Evolutionary conservation across 2,797 vertebrate species (phyloP).

Genomic region (Propithecus perrieri): DNA sequence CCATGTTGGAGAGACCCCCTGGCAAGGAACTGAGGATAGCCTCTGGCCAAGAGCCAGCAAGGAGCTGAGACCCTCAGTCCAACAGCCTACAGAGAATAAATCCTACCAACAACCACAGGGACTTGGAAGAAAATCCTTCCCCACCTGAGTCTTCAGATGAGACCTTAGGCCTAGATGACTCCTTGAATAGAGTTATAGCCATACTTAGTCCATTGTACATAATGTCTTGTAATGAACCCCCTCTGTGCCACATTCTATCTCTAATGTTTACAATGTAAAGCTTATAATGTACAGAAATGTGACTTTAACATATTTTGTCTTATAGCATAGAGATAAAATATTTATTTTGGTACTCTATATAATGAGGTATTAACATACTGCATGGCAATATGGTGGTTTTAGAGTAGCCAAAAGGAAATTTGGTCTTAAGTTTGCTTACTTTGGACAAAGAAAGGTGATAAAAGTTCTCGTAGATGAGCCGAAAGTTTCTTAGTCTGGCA

Average conservation of each 20-base stretch:
- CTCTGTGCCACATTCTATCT: not conserved
- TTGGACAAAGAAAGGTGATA: slow-evolving; percentile 10
- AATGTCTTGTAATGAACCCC: not conserved
- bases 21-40: not conserved
- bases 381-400: not conserved
- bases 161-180: not conserved
- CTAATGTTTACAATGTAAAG: not conserved
- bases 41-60: not conserved
- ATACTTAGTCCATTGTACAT: not conserved
- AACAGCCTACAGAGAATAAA: not conserved
- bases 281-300: not conserved
- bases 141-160: not conserved
- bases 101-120: not conserved
- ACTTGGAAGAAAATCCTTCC: not conserved
- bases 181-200: not conserved
- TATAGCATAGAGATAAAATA: not conserved
- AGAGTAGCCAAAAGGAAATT: not conserved
- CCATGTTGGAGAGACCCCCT: not conserved
- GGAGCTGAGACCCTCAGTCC: not conserved
- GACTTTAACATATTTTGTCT: not conserved
- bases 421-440: not conserved
- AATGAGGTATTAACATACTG: not conserved
- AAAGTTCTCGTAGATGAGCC: not conserved
- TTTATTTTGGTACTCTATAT: not conserved
- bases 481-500: not conserved